Percentiles rank a stretch among this genome's conserved stretches.
Evolutionary conservation across 35 echinoderm and acorn worm genomes (phyloP).

Genomic region (Chiridota heheva): DNA sequence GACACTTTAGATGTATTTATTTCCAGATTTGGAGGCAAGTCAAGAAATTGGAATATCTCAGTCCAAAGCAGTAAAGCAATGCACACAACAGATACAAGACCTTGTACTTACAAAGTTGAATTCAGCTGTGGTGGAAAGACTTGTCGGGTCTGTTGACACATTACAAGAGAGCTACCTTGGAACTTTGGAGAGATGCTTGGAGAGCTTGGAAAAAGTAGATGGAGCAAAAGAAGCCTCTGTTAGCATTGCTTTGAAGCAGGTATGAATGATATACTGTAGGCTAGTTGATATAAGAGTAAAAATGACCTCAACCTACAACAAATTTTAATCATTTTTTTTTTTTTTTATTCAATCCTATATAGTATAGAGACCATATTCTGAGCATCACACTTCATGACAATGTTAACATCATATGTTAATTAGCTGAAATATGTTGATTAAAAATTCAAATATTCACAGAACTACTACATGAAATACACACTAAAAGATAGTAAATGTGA

Average conservation of each 20-base stretch:
- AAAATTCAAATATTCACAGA: too few species aligned
- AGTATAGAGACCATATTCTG: too few species aligned
- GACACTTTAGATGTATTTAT: background rate
- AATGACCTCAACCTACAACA: too few species aligned
- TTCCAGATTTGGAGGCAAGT: slow-evolving; percentile 73
- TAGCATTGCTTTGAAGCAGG: slow-evolving; percentile 80
- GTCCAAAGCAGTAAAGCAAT: slow-evolving; percentile 82
- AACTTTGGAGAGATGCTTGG: slow-evolving; percentile 86
- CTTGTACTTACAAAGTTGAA: slow-evolving; percentile 74
- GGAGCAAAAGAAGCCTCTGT: slow-evolving; percentile 69
- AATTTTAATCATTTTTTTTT: too few species aligned
- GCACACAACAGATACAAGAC: slow-evolving; percentile 91
- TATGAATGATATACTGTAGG: slow-evolving; percentile 23
- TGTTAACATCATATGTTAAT: too few species aligned
- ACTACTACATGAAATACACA: too few species aligned
- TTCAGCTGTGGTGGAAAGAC: slow-evolving; percentile 69
- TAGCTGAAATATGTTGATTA: too few species aligned
- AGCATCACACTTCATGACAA: too few species aligned
- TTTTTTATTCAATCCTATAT: background rate
- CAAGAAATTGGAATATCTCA: slow-evolving; percentile 60
- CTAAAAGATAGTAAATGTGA: too few species aligned
- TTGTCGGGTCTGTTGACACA: slow-evolving; percentile 87
- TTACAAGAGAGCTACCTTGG: slow-evolving; percentile 94
- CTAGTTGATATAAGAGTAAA: too few species aligned
- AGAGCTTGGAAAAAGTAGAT: slow-evolving; percentile 84